Percentiles rank a stretch among this genome's conserved stretches.
These are phyloP conservation scores for Ginglymostoma cirratum DNA, from an alignment of 2,113 vertebrate species.

Conservation along the genomic window DNA sequence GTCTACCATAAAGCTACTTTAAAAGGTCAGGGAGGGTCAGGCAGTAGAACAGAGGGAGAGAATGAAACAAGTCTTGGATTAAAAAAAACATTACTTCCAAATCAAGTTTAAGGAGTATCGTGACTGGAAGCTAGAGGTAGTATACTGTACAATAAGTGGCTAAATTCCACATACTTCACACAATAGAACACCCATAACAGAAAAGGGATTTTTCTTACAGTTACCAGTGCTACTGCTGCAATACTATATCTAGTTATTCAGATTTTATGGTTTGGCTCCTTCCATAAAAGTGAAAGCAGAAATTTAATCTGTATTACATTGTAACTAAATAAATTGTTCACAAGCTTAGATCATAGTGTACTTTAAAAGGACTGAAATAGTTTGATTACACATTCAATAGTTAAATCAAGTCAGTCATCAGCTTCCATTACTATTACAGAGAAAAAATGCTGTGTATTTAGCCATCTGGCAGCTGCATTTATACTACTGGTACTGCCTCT, in stretches of 20 bases:
- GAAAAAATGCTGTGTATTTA: background rate
- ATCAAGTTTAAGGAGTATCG: background rate
- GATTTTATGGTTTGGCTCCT: background rate
- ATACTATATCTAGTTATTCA: background rate
- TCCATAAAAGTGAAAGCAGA: background rate
- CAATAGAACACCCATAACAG: background rate
- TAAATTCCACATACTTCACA: constrained; percentile 14
- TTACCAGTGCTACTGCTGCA: background rate
- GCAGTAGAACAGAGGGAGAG: background rate
- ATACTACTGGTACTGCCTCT: background rate
- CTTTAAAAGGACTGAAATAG: background rate
- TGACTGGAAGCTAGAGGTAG: background rate
- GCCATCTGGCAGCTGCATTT: constrained; percentile 13
- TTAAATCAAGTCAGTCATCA: background rate
- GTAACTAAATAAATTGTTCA: background rate
- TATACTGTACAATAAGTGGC: constrained; percentile 6
- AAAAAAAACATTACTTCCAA: background rate
- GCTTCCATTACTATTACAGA: background rate
- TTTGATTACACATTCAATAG: background rate
- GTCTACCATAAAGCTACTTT: background rate
- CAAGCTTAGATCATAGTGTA: background rate
- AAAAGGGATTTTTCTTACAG: background rate
- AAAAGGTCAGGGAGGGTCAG: background rate
- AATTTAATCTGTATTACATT: background rate
- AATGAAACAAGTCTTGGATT: background rate